A percentile compares a stretch with the other conserved stretches of the same genome.
phyloP scores from a whole-genome alignment of 2,797 vertebrate species.

The Cyclopterus lumpus region DNA sequence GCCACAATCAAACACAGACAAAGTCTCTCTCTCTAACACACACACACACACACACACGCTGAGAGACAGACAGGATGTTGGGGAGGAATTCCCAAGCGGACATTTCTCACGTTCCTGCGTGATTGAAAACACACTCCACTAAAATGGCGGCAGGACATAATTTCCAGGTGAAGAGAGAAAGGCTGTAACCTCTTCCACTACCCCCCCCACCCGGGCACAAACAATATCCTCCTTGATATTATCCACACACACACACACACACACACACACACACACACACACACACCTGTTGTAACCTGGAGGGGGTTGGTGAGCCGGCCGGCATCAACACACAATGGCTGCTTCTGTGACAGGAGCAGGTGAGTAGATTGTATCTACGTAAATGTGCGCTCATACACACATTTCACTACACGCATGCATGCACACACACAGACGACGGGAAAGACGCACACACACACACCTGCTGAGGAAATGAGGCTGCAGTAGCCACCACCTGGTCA shows the following conservation, averaged over 20 bases:
- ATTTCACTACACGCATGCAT: slow-evolving; percentile 14
- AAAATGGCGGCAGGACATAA: slow-evolving; percentile 89
- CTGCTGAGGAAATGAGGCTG: slow-evolving; percentile 93
- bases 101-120: slow-evolving; percentile 91
- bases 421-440: slow-evolving; percentile 11
- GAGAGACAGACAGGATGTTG: slow-evolving; percentile 75
- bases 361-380: slow-evolving; percentile 91
- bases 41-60: slow-evolving; percentile 16
- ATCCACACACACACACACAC: slow-evolving; percentile 70
- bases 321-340: slow-evolving; percentile 97
- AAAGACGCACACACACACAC: slow-evolving; percentile 51
- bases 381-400: slow-evolving; percentile 40
- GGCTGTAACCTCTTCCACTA: slow-evolving; percentile 85
- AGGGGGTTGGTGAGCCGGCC: slow-evolving; percentile 89
- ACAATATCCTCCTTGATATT: slow-evolving; percentile 81
- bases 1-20: slow-evolving; percentile 29
- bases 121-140: slow-evolving; percentile 88
- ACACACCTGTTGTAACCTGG: slow-evolving; percentile 79
- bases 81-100: slow-evolving; percentile 82
- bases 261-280: slow-evolving; percentile 65
- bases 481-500: slow-evolving; percentile 90
- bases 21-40: not conserved
- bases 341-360: slow-evolving; percentile 93
- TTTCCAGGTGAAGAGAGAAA: slow-evolving; percentile 98
- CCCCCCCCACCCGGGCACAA: slow-evolving; percentile 71